phyloP scores from a whole-genome alignment of 2,113 vertebrate genomes.

The Ceyx margarethae region DNA sequence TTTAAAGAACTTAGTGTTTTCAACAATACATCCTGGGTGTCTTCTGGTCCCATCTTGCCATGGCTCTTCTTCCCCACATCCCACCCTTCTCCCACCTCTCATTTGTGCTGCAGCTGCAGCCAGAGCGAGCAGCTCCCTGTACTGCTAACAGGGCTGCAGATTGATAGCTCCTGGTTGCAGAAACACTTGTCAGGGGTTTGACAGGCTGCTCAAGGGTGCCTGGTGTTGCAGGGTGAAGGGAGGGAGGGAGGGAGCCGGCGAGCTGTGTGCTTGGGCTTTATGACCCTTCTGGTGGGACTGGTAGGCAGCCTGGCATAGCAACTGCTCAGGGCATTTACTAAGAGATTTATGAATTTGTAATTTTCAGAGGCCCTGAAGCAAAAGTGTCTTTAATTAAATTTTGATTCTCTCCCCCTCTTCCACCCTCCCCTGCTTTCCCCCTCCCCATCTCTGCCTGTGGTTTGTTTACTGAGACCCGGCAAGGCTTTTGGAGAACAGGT shows the following conservation, averaged over 20 bases:
- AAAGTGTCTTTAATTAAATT: slow-evolving; percentile 64
- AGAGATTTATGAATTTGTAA: slow-evolving; percentile 67
- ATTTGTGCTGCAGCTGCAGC: background rate
- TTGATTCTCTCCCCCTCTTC: background rate
- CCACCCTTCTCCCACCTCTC: background rate
- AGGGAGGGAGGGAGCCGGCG: background rate
- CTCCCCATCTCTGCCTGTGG: background rate
- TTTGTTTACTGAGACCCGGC: slow-evolving; percentile 47
- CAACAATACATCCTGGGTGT: background rate
- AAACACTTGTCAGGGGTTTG: slow-evolving; percentile 23
- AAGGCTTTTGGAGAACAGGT: slow-evolving; percentile 42
- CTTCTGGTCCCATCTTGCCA: background rate
- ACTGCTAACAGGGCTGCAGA: background rate
- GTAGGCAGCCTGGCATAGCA: slow-evolving; percentile 17
- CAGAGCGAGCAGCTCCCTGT: background rate
- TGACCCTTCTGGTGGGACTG: slow-evolving; percentile 32
- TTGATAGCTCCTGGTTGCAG: slow-evolving; percentile 33
- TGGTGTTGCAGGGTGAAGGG: background rate
- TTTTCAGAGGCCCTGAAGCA: slow-evolving; percentile 55
- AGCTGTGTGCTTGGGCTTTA: background rate
- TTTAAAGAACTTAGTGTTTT: background rate
- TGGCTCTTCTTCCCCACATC: background rate
- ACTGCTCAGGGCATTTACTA: background rate
- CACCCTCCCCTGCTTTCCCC: background rate
- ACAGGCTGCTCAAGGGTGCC: slow-evolving; percentile 40